phyloP scores from a whole-genome alignment of 2,797 vertebrate genomes.

The Pygocentrus nattereri region DNA sequence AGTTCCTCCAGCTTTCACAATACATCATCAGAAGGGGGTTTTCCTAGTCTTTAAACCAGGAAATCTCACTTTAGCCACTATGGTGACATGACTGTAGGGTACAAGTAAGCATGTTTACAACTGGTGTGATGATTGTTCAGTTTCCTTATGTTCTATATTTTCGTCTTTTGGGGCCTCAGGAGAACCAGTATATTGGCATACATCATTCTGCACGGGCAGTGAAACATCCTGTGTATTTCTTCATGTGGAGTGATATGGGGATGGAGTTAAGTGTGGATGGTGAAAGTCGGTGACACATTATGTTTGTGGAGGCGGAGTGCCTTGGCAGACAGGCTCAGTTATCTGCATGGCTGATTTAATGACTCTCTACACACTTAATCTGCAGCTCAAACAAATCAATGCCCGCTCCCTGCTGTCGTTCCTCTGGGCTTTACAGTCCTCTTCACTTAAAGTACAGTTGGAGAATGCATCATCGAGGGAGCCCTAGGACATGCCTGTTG shows the following conservation, averaged over 20 bases:
- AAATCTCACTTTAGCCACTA: no score
- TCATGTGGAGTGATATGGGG: background rate
- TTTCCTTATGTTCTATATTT: no score
- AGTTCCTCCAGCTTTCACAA: no score
- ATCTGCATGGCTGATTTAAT: conserved; percentile 61
- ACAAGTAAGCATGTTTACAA: no score
- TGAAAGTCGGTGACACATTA: background rate
- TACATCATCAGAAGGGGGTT: no score
- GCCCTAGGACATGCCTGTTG: conserved; percentile 13
- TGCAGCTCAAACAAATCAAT: conserved; percentile 53
- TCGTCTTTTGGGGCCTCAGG: background rate
- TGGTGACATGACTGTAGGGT: no score
- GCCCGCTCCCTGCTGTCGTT: conserved; percentile 34
- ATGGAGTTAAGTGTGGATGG: conserved; percentile 2
- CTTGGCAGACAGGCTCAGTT: conserved; percentile 32
- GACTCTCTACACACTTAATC: conserved; percentile 52
- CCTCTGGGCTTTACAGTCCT: conserved; percentile 41
- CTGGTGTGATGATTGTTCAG: no score
- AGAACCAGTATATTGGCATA: background rate
- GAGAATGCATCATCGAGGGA: conserved; percentile 28
- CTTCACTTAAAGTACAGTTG: background rate
- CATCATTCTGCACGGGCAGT: background rate
- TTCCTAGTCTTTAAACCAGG: no score
- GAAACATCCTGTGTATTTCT: conserved; percentile 13
- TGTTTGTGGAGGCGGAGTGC: background rate